A percentile compares a stretch with the other conserved stretches of the same genome.
Conservation (phyloP, 1,140 invertebrate genomes). For the Drosophila bocki region DNA sequence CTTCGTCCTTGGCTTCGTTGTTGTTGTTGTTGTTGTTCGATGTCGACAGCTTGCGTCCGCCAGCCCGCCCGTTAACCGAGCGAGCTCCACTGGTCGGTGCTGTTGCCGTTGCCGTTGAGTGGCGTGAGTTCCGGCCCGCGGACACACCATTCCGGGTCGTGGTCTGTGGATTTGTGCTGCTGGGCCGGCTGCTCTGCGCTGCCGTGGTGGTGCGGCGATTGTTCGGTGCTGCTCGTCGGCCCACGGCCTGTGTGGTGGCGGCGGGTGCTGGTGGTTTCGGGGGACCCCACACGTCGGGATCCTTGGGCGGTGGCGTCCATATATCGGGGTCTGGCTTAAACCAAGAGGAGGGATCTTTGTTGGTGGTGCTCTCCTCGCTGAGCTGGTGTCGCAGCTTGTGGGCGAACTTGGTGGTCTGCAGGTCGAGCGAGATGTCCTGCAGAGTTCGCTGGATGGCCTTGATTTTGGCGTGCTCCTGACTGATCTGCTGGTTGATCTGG, state of each 20-base stretch:
- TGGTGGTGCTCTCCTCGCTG: conserved; percentile 65
- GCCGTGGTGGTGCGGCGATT: conserved; percentile 85
- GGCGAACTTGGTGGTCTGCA: conserved; percentile 75
- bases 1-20: conserved; percentile 62
- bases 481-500: conserved; percentile 95
- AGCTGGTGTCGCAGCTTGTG: conserved; percentile 68
- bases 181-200: conserved; percentile 38
- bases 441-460: conserved; percentile 92
- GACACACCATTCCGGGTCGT: conserved; percentile 41
- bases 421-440: conserved; percentile 84
- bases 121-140: conserved; percentile 32
- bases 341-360: conserved; percentile 82
- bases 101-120: conserved; percentile 27
- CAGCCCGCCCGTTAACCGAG: conserved; percentile 51
- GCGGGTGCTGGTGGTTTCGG: conserved; percentile 87
- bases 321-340: conserved; percentile 86
- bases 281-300: conserved; percentile 96
- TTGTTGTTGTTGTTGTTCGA: conserved; percentile 52
- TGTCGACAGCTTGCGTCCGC: conserved; percentile 70
- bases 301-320: conserved; percentile 92
- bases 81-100: conserved; percentile 45
- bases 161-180: conserved; percentile 76
- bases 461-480: conserved; percentile 95
- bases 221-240: conserved; percentile 85
- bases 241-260: conserved; percentile 54